Evolutionary conservation across 2,888 invertebrate species (phyloP), one percentile per base, ranked within the genome.

Genomic region (Luperina nickerlii): DNA sequence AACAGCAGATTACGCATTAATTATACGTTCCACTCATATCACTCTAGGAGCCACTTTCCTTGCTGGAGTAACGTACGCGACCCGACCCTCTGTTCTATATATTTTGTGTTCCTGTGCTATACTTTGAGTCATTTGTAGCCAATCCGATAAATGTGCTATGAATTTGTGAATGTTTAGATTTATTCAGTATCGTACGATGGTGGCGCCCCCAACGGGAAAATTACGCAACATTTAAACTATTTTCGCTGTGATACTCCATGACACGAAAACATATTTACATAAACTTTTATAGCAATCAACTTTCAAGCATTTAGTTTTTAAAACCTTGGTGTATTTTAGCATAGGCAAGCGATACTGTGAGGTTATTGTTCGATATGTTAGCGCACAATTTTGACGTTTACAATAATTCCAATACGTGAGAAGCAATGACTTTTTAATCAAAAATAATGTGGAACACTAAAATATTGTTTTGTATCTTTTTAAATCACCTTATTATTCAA

Each of bases 401-500:
- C 63, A 15, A 76, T 62, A 83, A 71, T 66, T 80, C 68, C 72
- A 85, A 84, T 81, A 85, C 66, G 89, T 89, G 88, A 85, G n/a
- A 90, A 90, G 87, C 89, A 78, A 80, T 83, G 74, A 77, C 38
- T 68, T 68, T 77, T 60, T 62, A 74, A 54, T 75, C 11, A 74
- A 83, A 83, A 74, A 82, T 80, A 76, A 78, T 62, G 89, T 89
- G 81, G 54, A 79, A 78, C 83, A 89, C 82, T 88, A 87, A 86
- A 80, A 84, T 79, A 83, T 75, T 73, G 79, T 74, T 76, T 81
- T 84, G 72, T 84, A 68, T 83, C 71, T 71, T 76, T 78, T 80
- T 75, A 79, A 88, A 89, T 93, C 93, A 93, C 93, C 93, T 93
- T 88, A 81, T 89, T 88, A 81, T 85, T 92, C 91, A 93, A 89